phyloP scores from a whole-genome alignment of 1,140 invertebrate species.

The Cheumatopsyche charites region DNA sequence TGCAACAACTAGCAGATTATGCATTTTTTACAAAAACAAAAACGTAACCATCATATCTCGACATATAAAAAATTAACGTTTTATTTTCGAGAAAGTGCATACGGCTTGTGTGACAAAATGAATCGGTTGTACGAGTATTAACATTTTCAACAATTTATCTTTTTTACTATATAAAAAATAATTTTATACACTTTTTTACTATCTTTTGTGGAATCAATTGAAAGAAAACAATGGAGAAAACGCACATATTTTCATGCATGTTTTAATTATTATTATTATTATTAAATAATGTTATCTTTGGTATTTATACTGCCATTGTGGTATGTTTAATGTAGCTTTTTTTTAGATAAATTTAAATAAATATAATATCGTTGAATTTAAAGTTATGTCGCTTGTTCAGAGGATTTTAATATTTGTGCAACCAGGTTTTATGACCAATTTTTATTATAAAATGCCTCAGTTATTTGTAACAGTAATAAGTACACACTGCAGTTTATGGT shows the following conservation, averaged over 20 bases:
- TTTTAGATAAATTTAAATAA: constrained; percentile 9
- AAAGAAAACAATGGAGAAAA: constrained; percentile 1
- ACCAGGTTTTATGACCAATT: constrained; percentile 45
- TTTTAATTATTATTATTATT: constrained; percentile 20
- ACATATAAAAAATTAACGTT: neutral
- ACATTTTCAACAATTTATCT: constrained; percentile 36
- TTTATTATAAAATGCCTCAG: constrained; percentile 38
- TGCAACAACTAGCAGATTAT: constrained; percentile 12
- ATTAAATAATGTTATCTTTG: constrained; percentile 22
- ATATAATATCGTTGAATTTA: constrained; percentile 3
- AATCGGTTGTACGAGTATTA: constrained; percentile 46
- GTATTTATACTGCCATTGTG: constrained; percentile 32
- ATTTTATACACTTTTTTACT: constrained; percentile 19
- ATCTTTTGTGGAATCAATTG: constrained; percentile 8
- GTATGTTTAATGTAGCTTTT: constrained; percentile 31
- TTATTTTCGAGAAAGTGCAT: neutral
- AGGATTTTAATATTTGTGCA: constrained; percentile 48
- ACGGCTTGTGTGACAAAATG: constrained; percentile 22
- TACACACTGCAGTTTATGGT: neutral
- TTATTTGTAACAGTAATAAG: constrained; percentile 40
- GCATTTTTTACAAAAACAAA: neutral
- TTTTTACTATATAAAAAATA: constrained; percentile 20
- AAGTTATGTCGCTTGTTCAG: constrained; percentile 18
- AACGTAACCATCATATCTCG: constrained; percentile 12
- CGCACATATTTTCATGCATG: constrained; percentile 34